Evolutionary conservation across 1,140 invertebrate species (phyloP).

Genomic region (Pseudachorutes palmiensis): DNA sequence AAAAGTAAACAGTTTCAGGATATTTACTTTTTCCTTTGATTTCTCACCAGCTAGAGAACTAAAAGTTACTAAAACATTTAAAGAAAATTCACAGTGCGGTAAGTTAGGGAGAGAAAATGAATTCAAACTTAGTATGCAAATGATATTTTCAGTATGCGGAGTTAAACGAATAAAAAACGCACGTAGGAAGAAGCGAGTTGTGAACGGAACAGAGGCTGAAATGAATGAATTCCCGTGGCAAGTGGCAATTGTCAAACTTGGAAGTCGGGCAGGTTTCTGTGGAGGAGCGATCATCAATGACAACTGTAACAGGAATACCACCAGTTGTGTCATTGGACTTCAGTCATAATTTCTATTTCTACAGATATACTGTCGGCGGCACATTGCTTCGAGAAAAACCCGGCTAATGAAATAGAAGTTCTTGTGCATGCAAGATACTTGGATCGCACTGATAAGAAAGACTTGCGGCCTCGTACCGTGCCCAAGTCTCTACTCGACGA

Average conservation of each 20-base stretch:
- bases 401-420: neutral
- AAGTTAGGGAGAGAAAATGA: too few species aligned
- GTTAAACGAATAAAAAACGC: neutral
- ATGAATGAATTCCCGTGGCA: conserved; percentile 21
- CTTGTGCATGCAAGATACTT: neutral
- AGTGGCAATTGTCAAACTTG: conserved; percentile 14
- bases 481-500: neutral
- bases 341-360: too few species aligned
- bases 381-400: neutral
- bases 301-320: too few species aligned
- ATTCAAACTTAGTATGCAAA: neutral
- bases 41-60: neutral
- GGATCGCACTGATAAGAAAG: neutral
- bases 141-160: neutral
- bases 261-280: conserved; percentile 14
- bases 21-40: too few species aligned
- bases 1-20: neutral
- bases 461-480: neutral
- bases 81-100: neutral
- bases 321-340: too few species aligned
- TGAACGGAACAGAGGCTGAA: conserved; percentile 7
- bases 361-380: neutral
- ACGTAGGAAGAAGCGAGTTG: conserved; percentile 1
- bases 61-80: neutral
- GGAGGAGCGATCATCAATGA: conserved; percentile 5